These are phyloP conservation scores for Triplophysa bombifrons DNA, from an alignment of 2,797 vertebrate genomes.

Conservation along the genomic window DNA sequence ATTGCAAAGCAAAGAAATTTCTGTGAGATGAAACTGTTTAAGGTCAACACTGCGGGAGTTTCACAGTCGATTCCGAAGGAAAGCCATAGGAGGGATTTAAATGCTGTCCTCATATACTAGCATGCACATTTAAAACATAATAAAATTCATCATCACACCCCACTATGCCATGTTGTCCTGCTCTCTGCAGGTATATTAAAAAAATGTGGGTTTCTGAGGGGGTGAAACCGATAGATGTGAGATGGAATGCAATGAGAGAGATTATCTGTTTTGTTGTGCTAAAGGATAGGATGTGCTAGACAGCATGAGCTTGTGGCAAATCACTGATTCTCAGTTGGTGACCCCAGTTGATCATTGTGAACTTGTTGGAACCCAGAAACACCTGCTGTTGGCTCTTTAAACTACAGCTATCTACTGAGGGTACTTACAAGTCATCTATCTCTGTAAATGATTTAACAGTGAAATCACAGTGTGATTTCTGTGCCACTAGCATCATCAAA, in stretches of 20 bases:
- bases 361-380: constrained; percentile 39
- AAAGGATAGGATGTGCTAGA: not conserved
- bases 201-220: not conserved
- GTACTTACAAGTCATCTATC: too few species aligned
- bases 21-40: constrained; percentile 43
- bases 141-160: constrained; percentile 14
- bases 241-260: not conserved
- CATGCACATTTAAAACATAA: constrained; percentile 22
- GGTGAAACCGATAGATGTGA: constrained; percentile 18
- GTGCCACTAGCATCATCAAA: too few species aligned
- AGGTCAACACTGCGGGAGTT: constrained; percentile 34
- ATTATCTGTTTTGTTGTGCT: not conserved
- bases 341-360: constrained; percentile 5
- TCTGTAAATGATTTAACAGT: too few species aligned
- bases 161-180: constrained; percentile 6
- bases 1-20: constrained; percentile 13
- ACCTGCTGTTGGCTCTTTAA: constrained; percentile 44
- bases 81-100: constrained; percentile 34
- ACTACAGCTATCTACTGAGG: constrained; percentile 29
- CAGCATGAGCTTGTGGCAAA: constrained; percentile 7
- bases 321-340: constrained; percentile 3
- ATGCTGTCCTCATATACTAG: constrained; percentile 29
- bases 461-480: too few species aligned
- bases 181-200: constrained; percentile 5
- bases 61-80: constrained; percentile 44